Conservation (phyloP, 2,888 invertebrate genomes). For the Trichogramma dendrolimi region DNA sequence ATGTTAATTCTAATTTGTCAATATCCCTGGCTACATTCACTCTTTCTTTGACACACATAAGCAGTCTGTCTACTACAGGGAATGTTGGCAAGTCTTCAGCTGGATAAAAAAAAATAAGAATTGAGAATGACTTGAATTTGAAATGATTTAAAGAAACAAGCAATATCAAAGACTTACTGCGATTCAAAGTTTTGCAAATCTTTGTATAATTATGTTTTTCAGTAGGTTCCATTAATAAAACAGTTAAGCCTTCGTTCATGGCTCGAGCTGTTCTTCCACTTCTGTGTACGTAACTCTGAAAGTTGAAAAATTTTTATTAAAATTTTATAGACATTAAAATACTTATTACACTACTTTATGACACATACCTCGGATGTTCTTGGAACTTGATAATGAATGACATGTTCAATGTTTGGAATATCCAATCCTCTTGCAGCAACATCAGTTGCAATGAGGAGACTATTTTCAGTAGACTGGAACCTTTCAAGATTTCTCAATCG, state of each 20-base stretch:
- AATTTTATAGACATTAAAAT: conserved; percentile 1
- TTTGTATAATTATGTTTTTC: conserved; percentile 77
- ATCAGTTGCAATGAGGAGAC: conserved; percentile 87
- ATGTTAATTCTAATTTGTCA: conserved; percentile 70
- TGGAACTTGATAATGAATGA: conserved; percentile 95
- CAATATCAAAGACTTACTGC: conserved; percentile 60
- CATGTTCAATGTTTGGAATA: conserved; percentile 89
- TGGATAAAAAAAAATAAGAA: conserved; percentile 48
- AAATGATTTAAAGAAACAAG: conserved; percentile 16
- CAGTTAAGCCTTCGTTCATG: conserved; percentile 80
- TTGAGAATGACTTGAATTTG: background rate
- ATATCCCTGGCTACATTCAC: conserved; percentile 75
- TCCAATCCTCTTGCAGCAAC: conserved; percentile 97
- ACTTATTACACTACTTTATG: background rate
- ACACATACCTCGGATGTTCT: conserved; percentile 75
- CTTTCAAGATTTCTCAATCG: conserved; percentile 90
- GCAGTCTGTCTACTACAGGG: conserved; percentile 65
- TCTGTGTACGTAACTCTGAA: conserved; percentile 87
- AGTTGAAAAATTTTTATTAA: background rate
- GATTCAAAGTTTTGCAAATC: conserved; percentile 77
- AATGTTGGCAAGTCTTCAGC: conserved; percentile 80
- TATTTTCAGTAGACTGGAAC: conserved; percentile 67
- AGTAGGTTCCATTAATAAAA: conserved; percentile 84
- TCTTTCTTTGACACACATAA: conserved; percentile 65
- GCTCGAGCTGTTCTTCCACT: conserved; percentile 96